A percentile compares a stretch with the other conserved stretches of the same genome.
Conservation (phyloP, 64 coral and sea anemone genomes). For the Stylophora pistillata region DNA sequence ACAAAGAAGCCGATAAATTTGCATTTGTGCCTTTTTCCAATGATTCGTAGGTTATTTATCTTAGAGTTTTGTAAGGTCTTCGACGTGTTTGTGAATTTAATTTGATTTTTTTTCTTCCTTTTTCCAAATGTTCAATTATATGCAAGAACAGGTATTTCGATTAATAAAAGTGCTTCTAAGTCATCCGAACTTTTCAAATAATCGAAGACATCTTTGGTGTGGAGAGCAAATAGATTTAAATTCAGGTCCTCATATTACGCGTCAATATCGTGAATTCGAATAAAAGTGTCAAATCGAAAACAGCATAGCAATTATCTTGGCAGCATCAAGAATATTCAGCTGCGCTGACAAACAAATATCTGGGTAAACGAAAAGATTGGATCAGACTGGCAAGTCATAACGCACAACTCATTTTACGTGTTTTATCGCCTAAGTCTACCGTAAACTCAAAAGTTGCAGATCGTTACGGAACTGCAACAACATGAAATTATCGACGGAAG, state of each 20-base stretch:
- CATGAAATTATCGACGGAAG: not conserved
- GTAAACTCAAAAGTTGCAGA: not conserved
- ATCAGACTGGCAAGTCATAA: not conserved
- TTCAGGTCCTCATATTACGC: not conserved
- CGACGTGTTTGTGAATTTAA: not conserved
- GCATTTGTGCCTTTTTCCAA: too few relatives aligned
- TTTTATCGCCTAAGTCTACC: not conserved
- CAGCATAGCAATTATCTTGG: not conserved
- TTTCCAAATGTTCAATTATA: not conserved
- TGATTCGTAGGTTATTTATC: not conserved
- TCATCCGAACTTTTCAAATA: not conserved
- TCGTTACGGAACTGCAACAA: not conserved
- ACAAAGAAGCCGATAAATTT: too few relatives aligned
- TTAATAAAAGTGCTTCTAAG: not conserved
- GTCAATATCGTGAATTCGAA: not conserved
- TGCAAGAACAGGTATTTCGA: not conserved
- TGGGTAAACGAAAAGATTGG: not conserved
- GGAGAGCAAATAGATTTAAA: not conserved
- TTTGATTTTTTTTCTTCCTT: not conserved
- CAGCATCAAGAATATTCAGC: not conserved
- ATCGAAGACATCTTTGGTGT: not conserved
- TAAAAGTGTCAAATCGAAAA: not conserved
- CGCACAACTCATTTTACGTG: not conserved
- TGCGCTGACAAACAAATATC: constrained; percentile 17
- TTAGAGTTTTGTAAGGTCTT: not conserved